A percentile compares a stretch with the other conserved stretches of the same genome.
Conservation (phyloP, 2,113 vertebrate genomes). For the Ophiodon elongatus region DNA sequence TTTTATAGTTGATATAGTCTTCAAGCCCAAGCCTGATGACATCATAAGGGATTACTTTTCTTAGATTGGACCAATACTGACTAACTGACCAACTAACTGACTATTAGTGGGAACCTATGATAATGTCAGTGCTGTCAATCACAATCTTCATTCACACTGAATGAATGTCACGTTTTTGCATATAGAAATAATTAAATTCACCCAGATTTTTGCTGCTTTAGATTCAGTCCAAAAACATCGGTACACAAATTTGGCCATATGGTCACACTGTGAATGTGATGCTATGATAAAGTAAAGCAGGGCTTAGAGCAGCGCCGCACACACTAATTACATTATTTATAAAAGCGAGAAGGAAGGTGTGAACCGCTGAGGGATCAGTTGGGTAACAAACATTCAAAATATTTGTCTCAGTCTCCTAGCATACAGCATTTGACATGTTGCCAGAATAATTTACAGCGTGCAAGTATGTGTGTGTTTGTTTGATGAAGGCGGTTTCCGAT, state of each 20-base stretch:
- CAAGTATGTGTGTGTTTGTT: constrained; percentile 26
- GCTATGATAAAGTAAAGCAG: neutral
- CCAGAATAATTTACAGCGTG: neutral
- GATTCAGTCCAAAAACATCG: neutral
- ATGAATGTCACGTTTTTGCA: neutral
- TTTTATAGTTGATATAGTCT: too few relatives aligned
- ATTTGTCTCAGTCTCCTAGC: neutral
- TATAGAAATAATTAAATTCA: neutral
- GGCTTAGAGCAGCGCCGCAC: neutral
- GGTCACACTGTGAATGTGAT: neutral
- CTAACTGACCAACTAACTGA: too few relatives aligned
- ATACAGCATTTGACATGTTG: neutral
- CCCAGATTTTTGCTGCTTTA: neutral
- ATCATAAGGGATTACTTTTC: too few relatives aligned
- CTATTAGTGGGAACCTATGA: too few relatives aligned
- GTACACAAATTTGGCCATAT: neutral
- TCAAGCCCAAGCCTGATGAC: too few relatives aligned
- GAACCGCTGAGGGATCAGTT: neutral
- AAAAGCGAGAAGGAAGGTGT: neutral
- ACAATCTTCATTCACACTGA: neutral
- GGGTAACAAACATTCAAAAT: neutral
- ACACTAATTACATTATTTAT: neutral
- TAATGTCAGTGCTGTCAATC: neutral
- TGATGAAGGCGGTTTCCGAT: constrained; percentile 33
- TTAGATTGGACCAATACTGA: neutral